These are phyloP conservation scores for Maniola jurtina DNA, from an alignment of 1,140 invertebrate genomes.

Conservation along the genomic window DNA sequence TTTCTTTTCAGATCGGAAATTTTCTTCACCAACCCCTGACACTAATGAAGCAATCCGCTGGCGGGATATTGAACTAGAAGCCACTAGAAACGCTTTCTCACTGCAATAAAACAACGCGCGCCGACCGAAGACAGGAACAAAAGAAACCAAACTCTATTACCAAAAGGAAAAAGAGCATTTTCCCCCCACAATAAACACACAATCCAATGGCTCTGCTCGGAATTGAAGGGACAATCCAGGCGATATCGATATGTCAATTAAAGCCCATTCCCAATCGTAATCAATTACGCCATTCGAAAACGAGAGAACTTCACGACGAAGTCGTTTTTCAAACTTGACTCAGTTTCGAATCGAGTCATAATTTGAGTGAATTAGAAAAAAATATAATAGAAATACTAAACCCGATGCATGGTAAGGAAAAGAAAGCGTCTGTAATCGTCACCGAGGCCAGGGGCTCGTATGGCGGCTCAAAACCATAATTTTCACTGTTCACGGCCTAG, in stretches of 20 bases:
- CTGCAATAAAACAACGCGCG: constrained; percentile 63
- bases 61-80: constrained; percentile 70
- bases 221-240: constrained; percentile 58
- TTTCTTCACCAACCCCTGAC: constrained; percentile 58
- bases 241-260: constrained; percentile 74
- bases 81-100: constrained; percentile 55
- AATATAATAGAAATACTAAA: constrained; percentile 33
- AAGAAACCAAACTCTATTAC: constrained; percentile 53
- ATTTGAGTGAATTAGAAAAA: constrained; percentile 27
- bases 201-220: constrained; percentile 68
- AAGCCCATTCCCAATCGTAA: constrained; percentile 56
- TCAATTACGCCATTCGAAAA: constrained; percentile 53
- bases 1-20: constrained; percentile 68
- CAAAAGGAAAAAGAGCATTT: constrained; percentile 41
- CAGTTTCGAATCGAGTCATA: constrained; percentile 16
- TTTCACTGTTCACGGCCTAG: constrained; percentile 68
- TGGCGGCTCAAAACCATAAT: constrained; percentile 73
- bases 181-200: constrained; percentile 32
- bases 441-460: constrained; percentile 69
- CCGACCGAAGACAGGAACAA: constrained; percentile 40
- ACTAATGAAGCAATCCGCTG: constrained; percentile 75
- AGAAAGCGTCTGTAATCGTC: constrained; percentile 57
- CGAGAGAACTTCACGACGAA: constrained; percentile 58
- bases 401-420: constrained; percentile 70
- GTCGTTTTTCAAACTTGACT: constrained; percentile 68